Base-by-base conservation (phyloP, 2,888 invertebrate species). In the Prosopocoilus inquinatus region DNA sequence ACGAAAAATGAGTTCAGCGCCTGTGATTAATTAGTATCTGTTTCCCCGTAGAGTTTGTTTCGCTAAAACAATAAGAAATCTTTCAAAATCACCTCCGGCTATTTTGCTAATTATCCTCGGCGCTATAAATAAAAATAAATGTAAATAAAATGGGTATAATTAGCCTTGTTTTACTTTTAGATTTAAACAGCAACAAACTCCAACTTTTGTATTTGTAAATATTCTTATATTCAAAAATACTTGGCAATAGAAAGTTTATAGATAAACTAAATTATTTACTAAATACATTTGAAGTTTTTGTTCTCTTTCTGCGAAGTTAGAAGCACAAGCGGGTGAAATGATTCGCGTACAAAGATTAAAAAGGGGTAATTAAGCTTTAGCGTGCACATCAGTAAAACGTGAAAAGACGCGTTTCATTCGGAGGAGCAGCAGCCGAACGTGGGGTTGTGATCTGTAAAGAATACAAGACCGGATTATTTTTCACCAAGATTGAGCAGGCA, bases 291-390 rank as follows among this genome's bases (percentile, higher is more conserved):
- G 16, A 16, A 16, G 16, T 3, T 16, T 16, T 28, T 1, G 3
- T 28, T 28, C 20, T 28, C 20, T 28, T 28, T 28, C 20, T 28
- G 20, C 1, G 20, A 28, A 28, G 20, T 1, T 28, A 28, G 41
- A 41, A 20, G 51, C 50, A 45, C 55, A 58, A 58, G 52, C 53
- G 58, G 39, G 50, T 43, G 58, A 55, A 55, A 55, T 59, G 51
- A 59, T 55, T 55, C 55, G 36, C 49, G 47, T 53, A 55, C 53
- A 11, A 46, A 53, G 58, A 59, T 59, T 55, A 59, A 59, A 59
- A 59, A 55, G 53, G 53, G 46, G 58, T 59, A 59, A 59, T 59
- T 59, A 59, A 59, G 52, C 55, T 52, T 41, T 47, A 53, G 47
- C 53, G 32, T 43, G 53, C 32, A 43, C 53, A 53, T 53, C 53